These are phyloP conservation scores for Monochamus saltuarius DNA, from an alignment of 1,140 invertebrate genomes.

Conservation along the genomic window DNA sequence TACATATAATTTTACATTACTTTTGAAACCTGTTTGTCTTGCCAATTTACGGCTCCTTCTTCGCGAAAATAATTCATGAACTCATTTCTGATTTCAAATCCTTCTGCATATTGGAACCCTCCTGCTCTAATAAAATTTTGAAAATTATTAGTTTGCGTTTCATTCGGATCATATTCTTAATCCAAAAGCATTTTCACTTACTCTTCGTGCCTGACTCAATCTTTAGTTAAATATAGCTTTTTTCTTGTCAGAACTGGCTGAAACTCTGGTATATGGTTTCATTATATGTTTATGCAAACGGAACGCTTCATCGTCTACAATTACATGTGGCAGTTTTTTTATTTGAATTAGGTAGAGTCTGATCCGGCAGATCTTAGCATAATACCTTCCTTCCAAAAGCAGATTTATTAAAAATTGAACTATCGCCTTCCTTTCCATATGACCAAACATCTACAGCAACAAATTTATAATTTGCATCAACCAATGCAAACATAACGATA, in stretches of 20 bases:
- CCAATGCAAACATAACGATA: constrained; percentile 51
- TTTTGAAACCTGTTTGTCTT: neutral
- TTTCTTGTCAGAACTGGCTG: constrained; percentile 7
- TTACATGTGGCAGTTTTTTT: constrained; percentile 21
- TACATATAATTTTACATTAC: too few species aligned
- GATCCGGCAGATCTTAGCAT: constrained; percentile 27
- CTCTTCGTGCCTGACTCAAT: constrained; percentile 45
- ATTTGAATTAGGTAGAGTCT: constrained; percentile 31
- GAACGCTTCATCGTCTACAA: constrained; percentile 25
- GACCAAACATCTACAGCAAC: constrained; percentile 50
- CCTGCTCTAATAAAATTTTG: constrained; percentile 18
- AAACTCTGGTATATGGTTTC: constrained; percentile 7
- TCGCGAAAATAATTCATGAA: constrained; percentile 19
- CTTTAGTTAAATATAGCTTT: constrained; percentile 54
- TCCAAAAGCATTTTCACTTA: constrained; percentile 52
- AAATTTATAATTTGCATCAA: constrained; percentile 50
- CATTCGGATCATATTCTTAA: constrained; percentile 33
- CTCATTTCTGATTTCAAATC: constrained; percentile 18
- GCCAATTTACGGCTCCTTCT: constrained; percentile 8
- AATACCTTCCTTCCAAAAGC: constrained; percentile 20
- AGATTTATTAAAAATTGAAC: constrained; percentile 22
- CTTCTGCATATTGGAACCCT: constrained; percentile 16
- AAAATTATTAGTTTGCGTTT: constrained; percentile 7
- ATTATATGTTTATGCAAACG: constrained; percentile 17
- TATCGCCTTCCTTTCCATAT: constrained; percentile 44